Percentiles rank a stretch among this genome's conserved stretches.
These are phyloP conservation scores for Agapornis canus DNA, from an alignment of 2,797 vertebrate genomes.

Conservation along the genomic window DNA sequence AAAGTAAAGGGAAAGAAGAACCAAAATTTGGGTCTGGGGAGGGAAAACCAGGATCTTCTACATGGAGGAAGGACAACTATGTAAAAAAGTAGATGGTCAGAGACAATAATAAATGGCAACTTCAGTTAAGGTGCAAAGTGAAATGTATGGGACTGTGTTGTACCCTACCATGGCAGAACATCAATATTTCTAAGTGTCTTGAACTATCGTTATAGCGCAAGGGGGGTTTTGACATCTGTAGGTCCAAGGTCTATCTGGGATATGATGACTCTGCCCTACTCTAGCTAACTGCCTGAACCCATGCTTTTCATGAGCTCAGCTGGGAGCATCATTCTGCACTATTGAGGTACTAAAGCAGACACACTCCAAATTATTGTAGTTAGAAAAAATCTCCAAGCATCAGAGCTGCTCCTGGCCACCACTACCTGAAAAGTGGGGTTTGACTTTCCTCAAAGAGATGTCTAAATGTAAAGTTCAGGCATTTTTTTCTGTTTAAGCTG, in stretches of 20 bases:
- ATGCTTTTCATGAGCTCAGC: fast-evolving
- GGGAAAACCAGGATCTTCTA: not conserved
- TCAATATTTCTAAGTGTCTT: not conserved
- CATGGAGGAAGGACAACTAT: fast-evolving
- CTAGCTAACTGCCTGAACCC: not conserved
- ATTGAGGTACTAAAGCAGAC: not conserved
- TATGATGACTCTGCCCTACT: not conserved
- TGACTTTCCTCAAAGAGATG: not conserved
- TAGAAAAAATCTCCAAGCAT: not conserved
- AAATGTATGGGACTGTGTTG: fast-evolving
- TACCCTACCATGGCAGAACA: not conserved
- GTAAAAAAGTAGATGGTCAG: not conserved
- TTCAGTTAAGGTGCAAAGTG: not conserved
- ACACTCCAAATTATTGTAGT: not conserved
- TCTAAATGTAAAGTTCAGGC: not conserved
- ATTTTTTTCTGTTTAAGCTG: not conserved
- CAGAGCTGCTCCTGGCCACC: not conserved
- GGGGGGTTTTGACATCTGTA: not conserved
- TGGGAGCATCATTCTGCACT: not conserved
- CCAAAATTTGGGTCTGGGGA: not conserved
- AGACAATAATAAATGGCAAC: fast-evolving
- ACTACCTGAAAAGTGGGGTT: not conserved
- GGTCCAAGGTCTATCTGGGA: not conserved
- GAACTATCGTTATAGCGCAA: not conserved
- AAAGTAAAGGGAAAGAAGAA: not conserved